Evolutionary conservation across 2,797 vertebrate species (phyloP), one percentile per base, ranked within the genome.

Genomic region (Netta rufina): DNA sequence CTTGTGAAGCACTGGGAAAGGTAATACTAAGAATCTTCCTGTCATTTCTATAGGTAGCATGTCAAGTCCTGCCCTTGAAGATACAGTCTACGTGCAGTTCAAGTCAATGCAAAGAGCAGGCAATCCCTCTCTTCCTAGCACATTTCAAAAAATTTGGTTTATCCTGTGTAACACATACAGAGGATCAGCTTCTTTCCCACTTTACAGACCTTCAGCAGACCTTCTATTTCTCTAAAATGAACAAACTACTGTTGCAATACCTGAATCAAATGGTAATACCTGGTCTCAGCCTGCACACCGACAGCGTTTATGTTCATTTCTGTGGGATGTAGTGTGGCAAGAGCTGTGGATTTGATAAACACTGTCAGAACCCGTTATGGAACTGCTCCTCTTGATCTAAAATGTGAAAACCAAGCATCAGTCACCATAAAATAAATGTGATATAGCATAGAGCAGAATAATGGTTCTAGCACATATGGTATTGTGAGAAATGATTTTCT

Each of bases 401-500:
- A 88, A 87, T 8, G 33, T 79, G 77, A 89, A 95, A 94, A 87
- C 11, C 51, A 90, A 92, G 66, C 62, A 87, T 66, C 85, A 93
- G 74, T 72, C 32, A 17, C 86, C 73, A 79, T 79, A 87, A 93
- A 95, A 96, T 87, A 95, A 90, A 94, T 22, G 45, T 28, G 80
- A 91, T 90, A 87, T 2, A 89, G 79, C 69, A 72, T 25, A 89
- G 67, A 94, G 78, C 51, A 90, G 84, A 74, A 75, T 71, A 94
- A 96, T 28, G 71, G 33, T 77, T 92, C 89, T 75, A 93, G 85
- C 61, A 91, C 92, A 89, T 88, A 89, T 60, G 84, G 90, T 91
- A 92, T 69, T 89, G 80, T 76, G 91, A 95, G 82, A 95, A 97
- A 90, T 89, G 0, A 92, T 93, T 95, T 96, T 96, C 87, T 71